Percentiles rank a stretch among this genome's conserved stretches.
These are phyloP conservation scores for Drosophila yakuba DNA, from an alignment of 1,140 invertebrate species.

Conservation along the genomic window DNA sequence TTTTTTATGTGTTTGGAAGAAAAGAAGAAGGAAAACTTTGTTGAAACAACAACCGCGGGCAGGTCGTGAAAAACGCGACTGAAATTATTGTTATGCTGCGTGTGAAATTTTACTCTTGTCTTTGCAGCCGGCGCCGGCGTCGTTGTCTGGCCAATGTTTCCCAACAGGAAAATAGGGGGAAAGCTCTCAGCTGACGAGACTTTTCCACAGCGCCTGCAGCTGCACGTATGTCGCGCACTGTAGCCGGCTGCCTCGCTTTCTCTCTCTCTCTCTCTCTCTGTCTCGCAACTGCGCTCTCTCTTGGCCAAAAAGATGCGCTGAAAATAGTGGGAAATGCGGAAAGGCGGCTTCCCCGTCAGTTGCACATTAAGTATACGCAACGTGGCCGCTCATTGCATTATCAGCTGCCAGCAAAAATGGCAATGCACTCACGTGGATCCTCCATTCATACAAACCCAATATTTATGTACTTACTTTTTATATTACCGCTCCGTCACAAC, in stretches of 20 bases:
- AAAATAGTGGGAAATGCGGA: conserved; percentile 68
- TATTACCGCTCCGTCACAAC: conserved; percentile 12
- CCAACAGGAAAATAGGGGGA: conserved; percentile 64
- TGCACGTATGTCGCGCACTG: conserved; percentile 15
- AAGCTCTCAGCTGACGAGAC: conserved; percentile 68
- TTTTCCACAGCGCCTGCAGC: not conserved
- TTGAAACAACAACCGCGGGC: conserved; percentile 66
- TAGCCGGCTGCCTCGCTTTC: conserved; percentile 17
- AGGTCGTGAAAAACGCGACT: conserved; percentile 77
- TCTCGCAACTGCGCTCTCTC: conserved; percentile 27
- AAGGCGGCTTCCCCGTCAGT: conserved; percentile 16
- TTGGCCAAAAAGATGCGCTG: conserved; percentile 16
- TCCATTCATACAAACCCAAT: not conserved
- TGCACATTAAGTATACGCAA: conserved; percentile 65
- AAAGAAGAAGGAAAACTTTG: conserved; percentile 22
- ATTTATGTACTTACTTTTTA: conserved; percentile 2
- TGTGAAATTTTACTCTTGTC: conserved; percentile 67
- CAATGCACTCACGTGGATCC: conserved; percentile 28
- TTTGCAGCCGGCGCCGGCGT: conserved; percentile 52
- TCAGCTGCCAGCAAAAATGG: conserved; percentile 14
- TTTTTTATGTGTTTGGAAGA: conserved; percentile 1
- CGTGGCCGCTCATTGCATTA: conserved; percentile 45
- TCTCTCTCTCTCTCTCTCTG: conserved; percentile 5
- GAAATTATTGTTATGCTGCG: conserved; percentile 78
- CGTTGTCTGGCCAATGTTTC: conserved; percentile 64